Base-by-base conservation (phyloP, 2,888 invertebrate species). In the Brassicogethes aeneus region DNA sequence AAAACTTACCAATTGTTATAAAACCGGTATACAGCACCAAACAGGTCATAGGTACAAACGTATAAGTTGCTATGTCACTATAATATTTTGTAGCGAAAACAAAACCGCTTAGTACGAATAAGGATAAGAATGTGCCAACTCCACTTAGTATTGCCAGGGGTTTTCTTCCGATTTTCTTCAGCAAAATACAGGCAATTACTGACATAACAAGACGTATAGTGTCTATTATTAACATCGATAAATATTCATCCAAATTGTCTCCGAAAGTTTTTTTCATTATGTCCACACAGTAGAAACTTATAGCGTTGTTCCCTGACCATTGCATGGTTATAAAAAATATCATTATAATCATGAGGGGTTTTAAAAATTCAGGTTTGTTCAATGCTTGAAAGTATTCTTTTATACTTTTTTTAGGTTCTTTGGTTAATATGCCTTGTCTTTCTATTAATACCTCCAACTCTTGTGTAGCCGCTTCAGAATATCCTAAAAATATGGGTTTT, bases 241-340 rank as follows among this genome's bases (percentile, higher is more conserved):
- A 58, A 51, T 82, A 80, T 37, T 78, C 77, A 56, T 82, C 73
- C 16, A 81, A 69, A 1, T 70, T 71, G 17, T 72, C 70, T 1
- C 80, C 76, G 1, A 82, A 67, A 31, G 69, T 70, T 15, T 42
- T 38, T 40, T 72, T 69, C 36, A 82, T 73, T 36, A 82, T 78
- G 51, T 75, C 71, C 36, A 81, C 79, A 0, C 80, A 80, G 59
- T 83, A 84, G 44, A 82, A 83, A 1, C 77, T 76, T 1, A 84
- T 70, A 0, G 82, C 80, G 48, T 82, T 82, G 1, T 79, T 75
- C 2, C 84, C 84, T 5, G 80, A 77, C 48, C 82, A 75, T 56
- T 83, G 83, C 42, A 77, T 75, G 7, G 77, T 76, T 13, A 77
- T 66, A 56, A 83, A 82, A 50, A 82, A 76, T 2, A 75, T 60